Evolutionary conservation across 2,113 vertebrate species (phyloP).

Genomic region (Centrocercus urophasianus): DNA sequence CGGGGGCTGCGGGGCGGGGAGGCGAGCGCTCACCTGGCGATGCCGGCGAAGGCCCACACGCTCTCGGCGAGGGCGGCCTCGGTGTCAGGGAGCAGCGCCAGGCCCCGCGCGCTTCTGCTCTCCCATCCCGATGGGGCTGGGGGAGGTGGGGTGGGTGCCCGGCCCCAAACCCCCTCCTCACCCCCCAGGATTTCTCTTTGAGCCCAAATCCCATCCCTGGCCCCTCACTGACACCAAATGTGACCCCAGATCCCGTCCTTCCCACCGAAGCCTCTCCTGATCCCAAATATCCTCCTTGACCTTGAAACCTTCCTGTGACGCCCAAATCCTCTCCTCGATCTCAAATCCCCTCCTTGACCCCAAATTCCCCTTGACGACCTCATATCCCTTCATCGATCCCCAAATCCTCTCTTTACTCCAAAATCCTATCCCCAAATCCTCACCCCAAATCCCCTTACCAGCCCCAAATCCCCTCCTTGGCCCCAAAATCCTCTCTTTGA

Average conservation of each 20-base stretch:
- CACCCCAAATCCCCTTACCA: not conserved
- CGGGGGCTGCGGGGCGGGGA: rapidly evolving
- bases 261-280: not conserved
- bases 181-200: not conserved
- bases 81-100: slow-evolving; percentile 81
- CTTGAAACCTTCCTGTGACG: not conserved
- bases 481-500: too few relatives aligned
- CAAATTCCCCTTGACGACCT: too few relatives aligned
- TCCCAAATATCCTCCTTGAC: not conserved
- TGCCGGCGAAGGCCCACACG: slow-evolving; percentile 90
- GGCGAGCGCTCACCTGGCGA: slow-evolving; percentile 80
- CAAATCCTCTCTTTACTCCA: too few relatives aligned
- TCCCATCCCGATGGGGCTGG: slow-evolving; percentile 52
- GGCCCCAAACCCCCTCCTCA: rapidly evolving
- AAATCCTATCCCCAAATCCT: too few relatives aligned
- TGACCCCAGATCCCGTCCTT: too few relatives aligned
- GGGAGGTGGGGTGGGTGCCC: not conserved
- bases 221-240: too few relatives aligned
- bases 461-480: not conserved
- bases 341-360: not conserved
- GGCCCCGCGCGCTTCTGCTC: slow-evolving; percentile 49
- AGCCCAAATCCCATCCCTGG: too few relatives aligned
- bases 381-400: not conserved
- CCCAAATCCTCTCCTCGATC: not conserved
- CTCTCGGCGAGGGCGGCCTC: slow-evolving; percentile 87